phyloP scores from a whole-genome alignment of 2,888 invertebrate genomes.

The Metopia argyrocephala region DNA sequence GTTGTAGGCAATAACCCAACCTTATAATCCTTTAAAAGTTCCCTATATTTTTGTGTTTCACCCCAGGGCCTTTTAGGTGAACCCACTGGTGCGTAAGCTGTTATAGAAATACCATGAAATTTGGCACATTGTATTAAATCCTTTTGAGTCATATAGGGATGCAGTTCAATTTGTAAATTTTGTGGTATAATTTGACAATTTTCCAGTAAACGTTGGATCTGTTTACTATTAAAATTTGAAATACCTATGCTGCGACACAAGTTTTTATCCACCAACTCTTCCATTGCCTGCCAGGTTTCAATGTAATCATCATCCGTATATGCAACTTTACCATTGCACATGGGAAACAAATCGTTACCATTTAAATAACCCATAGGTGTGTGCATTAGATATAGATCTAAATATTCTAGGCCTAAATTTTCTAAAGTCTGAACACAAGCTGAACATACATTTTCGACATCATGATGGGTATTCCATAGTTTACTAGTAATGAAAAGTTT shows the following conservation, averaged over 20 bases:
- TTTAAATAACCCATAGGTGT: constrained; percentile 93
- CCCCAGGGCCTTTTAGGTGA: constrained; percentile 89
- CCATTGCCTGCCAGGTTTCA: constrained; percentile 87
- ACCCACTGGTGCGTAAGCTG: constrained; percentile 91
- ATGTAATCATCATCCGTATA: constrained; percentile 85
- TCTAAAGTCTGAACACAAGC: constrained; percentile 84
- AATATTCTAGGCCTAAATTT: constrained; percentile 86
- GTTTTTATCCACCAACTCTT: constrained; percentile 83
- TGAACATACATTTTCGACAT: constrained; percentile 85
- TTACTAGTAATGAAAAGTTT: constrained; percentile 88
- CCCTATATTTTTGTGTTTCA: constrained; percentile 83
- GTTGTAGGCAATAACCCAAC: constrained; percentile 77
- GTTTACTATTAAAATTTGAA: constrained; percentile 89
- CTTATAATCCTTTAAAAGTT: constrained; percentile 85
- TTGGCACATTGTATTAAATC: constrained; percentile 85
- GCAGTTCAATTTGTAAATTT: constrained; percentile 85
- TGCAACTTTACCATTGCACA: constrained; percentile 81
- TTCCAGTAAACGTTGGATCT: constrained; percentile 83
- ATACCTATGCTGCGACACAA: constrained; percentile 83
- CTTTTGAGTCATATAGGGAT: constrained; percentile 87
- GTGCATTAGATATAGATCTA: constrained; percentile 94
- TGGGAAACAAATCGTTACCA: constrained; percentile 83
- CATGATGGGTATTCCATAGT: constrained; percentile 94
- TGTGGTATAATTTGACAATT: constrained; percentile 83
- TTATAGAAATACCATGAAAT: constrained; percentile 83